phyloP scores from a whole-genome alignment of 1,140 invertebrate genomes.

The Octopus bimaculoides region DNA sequence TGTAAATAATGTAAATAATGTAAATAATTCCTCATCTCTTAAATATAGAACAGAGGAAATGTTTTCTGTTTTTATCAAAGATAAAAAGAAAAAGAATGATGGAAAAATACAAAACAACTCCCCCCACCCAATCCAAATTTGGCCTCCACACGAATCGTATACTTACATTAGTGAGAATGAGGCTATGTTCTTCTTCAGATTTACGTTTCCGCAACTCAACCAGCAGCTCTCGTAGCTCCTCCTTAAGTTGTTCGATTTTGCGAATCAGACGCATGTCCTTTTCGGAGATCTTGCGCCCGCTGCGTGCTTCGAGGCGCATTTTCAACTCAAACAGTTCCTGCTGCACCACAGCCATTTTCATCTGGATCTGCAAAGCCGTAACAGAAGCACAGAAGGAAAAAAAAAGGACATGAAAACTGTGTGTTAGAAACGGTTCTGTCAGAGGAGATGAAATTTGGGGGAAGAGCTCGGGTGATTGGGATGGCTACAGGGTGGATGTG shows the following conservation, averaged over 20 bases:
- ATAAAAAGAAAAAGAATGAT: too few species aligned
- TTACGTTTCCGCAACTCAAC: slow-evolving; percentile 59
- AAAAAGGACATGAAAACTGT: background rate
- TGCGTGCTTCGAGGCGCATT: slow-evolving; percentile 47
- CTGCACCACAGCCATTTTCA: slow-evolving; percentile 59
- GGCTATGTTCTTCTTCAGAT: slow-evolving; percentile 48
- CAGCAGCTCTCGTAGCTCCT: slow-evolving; percentile 61
- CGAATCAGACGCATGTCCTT: slow-evolving; percentile 48
- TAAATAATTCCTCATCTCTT: too few species aligned
- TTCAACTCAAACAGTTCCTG: slow-evolving; percentile 60
- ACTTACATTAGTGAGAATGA: slow-evolving; percentile 14
- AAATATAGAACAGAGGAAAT: too few species aligned
- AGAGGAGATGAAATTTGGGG: too few species aligned
- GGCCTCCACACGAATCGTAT: background rate
- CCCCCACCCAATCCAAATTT: too few species aligned
- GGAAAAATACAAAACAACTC: too few species aligned
- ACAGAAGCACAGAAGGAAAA: background rate
- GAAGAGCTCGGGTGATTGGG: too few species aligned
- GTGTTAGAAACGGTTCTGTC: background rate
- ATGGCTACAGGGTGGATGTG: background rate
- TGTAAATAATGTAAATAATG: too few species aligned
- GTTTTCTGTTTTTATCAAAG: too few species aligned
- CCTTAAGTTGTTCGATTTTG: slow-evolving; percentile 60
- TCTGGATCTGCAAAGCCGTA: slow-evolving; percentile 53
- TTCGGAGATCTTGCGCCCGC: slow-evolving; percentile 29